Evolutionary conservation across 2,113 vertebrate species (phyloP).

Genomic region (Platycercus adscitus): DNA sequence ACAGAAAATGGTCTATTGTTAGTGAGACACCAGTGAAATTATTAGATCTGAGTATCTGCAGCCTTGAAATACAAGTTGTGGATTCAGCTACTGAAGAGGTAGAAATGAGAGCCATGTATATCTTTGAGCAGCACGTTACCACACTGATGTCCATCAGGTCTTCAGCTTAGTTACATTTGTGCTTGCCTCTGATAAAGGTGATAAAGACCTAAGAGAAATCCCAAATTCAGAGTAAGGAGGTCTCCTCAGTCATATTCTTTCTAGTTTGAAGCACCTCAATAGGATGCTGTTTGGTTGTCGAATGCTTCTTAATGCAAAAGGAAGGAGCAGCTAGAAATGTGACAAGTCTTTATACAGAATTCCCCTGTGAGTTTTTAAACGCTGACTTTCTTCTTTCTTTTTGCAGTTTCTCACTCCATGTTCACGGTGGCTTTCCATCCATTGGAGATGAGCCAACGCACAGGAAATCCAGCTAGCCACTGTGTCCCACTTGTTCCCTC

Average conservation of each 20-base stretch:
- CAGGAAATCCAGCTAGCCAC: background rate
- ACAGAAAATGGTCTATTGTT: background rate
- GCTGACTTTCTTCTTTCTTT: background rate
- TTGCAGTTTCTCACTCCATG: background rate
- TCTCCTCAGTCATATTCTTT: background rate
- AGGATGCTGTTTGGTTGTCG: background rate
- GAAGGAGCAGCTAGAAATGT: background rate
- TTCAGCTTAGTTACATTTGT: background rate
- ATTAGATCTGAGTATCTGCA: background rate
- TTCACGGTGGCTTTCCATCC: background rate
- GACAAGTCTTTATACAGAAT: background rate
- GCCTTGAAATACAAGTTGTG: background rate
- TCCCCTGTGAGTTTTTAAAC: background rate
- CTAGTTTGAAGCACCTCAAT: background rate
- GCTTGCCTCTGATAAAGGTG: background rate
- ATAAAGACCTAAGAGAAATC: background rate
- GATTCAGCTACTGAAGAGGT: background rate
- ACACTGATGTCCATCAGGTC: accelerated
- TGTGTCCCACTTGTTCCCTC: accelerated
- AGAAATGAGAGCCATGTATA: background rate
- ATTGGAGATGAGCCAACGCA: background rate
- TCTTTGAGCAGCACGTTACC: background rate
- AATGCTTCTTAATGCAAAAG: background rate
- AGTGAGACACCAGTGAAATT: background rate
- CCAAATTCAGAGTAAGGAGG: background rate